phyloP scores from a whole-genome alignment of 2,888 invertebrate genomes.

The Pollenia griseotomentosa region DNA sequence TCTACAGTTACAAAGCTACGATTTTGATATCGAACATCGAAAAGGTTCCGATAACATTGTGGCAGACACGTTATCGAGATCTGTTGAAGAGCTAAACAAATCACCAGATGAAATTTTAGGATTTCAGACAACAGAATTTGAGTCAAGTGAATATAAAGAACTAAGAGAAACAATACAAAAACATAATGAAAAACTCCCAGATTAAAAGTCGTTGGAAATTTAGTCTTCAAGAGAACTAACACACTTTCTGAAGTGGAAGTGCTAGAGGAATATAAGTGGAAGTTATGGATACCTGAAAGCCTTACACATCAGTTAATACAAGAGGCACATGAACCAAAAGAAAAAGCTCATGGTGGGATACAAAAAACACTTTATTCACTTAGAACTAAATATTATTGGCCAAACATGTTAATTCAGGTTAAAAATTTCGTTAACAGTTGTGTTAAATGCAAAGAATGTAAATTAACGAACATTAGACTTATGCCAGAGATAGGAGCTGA shows the following conservation, averaged over 20 bases:
- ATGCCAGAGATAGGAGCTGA: background rate
- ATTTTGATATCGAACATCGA: slow-evolving; percentile 35
- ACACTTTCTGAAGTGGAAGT: background rate
- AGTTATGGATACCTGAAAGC: background rate
- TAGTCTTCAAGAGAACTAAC: background rate
- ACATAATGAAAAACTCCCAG: slow-evolving; percentile 1
- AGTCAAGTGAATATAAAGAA: slow-evolving; percentile 14
- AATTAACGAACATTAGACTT: background rate
- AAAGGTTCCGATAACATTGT: slow-evolving; percentile 27
- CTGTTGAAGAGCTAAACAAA: background rate
- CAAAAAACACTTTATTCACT: too few species aligned
- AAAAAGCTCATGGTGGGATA: too few species aligned
- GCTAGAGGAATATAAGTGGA: background rate
- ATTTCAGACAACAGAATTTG: slow-evolving; percentile 21
- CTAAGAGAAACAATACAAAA: background rate
- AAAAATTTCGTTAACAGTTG: background rate
- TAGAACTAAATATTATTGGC: background rate
- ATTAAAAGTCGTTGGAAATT: background rate
- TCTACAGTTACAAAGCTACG: background rate
- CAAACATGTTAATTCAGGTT: background rate
- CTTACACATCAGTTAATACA: background rate
- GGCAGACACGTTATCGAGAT: background rate
- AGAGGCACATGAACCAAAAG: too few species aligned
- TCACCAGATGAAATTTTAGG: slow-evolving; percentile 9
- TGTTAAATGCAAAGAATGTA: background rate